phyloP scores from a whole-genome alignment of 2,797 vertebrate genomes.

The Rhinichthys osculus region DNA sequence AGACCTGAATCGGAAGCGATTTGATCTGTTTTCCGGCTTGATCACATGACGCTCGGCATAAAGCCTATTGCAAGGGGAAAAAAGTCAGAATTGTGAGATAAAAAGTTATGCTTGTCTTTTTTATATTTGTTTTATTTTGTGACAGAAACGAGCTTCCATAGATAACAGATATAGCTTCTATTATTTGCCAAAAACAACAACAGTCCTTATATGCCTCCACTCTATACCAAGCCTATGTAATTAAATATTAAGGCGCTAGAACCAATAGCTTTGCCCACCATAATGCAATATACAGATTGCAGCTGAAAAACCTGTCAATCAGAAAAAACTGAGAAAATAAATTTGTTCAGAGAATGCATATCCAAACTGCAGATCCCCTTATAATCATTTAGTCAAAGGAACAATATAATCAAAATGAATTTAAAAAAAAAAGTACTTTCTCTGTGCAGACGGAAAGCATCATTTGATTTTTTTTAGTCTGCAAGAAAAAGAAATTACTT shows the following conservation, averaged over 20 bases:
- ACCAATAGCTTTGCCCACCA: background rate
- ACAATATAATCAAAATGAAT: background rate
- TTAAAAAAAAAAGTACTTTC: background rate
- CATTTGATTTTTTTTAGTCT: slow-evolving; percentile 47
- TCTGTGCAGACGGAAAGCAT: slow-evolving; percentile 38
- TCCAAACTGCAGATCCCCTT: background rate
- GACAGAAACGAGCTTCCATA: background rate
- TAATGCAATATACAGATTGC: background rate
- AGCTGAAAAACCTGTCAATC: background rate
- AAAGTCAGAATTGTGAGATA: background rate
- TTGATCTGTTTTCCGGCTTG: too few relatives aligned
- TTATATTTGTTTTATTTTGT: background rate
- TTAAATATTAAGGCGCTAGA: background rate
- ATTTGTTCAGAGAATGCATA: background rate
- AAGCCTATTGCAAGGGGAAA: background rate
- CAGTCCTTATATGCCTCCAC: background rate
- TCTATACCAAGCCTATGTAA: background rate
- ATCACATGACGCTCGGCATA: too few relatives aligned
- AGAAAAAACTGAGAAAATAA: background rate
- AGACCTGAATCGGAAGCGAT: too few relatives aligned
- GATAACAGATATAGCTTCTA: background rate
- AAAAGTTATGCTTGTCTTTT: background rate
- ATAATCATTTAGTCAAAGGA: background rate
- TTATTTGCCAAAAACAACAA: background rate
- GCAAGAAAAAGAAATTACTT: slow-evolving; percentile 13